Evolutionary conservation across 2,888 invertebrate species (phyloP).

Genomic region (Philereme vetulata): DNA sequence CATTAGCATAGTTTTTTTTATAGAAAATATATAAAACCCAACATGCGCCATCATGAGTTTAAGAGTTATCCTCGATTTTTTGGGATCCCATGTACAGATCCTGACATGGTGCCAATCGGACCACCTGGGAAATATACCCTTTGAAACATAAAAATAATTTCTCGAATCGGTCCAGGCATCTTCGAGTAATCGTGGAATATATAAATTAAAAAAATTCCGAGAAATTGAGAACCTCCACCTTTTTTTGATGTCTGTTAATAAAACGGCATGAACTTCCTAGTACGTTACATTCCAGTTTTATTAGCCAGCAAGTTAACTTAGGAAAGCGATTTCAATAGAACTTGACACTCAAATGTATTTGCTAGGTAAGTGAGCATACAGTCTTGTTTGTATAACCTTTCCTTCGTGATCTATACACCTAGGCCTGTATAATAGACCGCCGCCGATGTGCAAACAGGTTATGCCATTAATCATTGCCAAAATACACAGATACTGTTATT

Average conservation of each 20-base stretch:
- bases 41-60: too few relatives aligned
- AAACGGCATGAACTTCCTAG: conserved; percentile 11
- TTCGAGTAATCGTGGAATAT: too few relatives aligned
- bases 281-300: conserved; percentile 4
- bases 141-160: too few relatives aligned
- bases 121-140: too few relatives aligned
- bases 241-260: neutral
- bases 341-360: conserved; percentile 22
- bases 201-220: too few relatives aligned
- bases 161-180: too few relatives aligned
- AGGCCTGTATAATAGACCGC: conserved; percentile 16
- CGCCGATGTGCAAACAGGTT: conserved; percentile 17
- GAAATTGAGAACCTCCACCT: too few relatives aligned
- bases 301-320: conserved; percentile 16
- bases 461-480: conserved; percentile 26
- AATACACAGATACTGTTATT: conserved; percentile 20
- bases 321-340: conserved; percentile 21
- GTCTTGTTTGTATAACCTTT: conserved; percentile 24
- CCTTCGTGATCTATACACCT: conserved; percentile 21
- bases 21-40: too few relatives aligned
- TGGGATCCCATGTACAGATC: too few relatives aligned
- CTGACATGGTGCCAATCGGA: too few relatives aligned
- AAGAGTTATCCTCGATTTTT: too few relatives aligned
- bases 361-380: conserved; percentile 12
- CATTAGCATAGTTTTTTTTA: too few relatives aligned